A percentile compares a stretch with the other conserved stretches of the same genome.
phyloP scores from a whole-genome alignment of 2,113 vertebrate genomes.

The Pelobates fuscus region DNA sequence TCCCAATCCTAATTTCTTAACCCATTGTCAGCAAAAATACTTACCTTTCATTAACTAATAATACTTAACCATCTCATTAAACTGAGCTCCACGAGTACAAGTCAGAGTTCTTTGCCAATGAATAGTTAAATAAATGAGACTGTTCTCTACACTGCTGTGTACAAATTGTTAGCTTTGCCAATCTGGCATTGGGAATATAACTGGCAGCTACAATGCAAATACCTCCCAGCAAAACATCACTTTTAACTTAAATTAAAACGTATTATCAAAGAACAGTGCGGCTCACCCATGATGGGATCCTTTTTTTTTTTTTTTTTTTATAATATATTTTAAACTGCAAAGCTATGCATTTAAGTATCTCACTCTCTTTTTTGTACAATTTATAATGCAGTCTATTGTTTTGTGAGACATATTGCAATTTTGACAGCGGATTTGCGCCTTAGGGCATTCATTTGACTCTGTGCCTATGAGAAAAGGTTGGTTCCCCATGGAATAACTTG shows the following conservation, averaged over 20 bases:
- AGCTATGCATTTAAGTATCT: conserved; percentile 40
- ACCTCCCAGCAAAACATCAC: not conserved
- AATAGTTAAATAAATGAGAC: conserved; percentile 25
- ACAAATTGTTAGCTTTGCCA: conserved; percentile 21
- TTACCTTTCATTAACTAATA: too few relatives aligned
- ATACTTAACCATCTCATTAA: too few relatives aligned
- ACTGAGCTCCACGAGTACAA: not conserved
- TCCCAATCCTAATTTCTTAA: too few relatives aligned
- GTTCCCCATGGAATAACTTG: conserved; percentile 57
- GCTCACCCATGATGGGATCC: conserved; percentile 25
- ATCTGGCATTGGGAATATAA: conserved; percentile 7
- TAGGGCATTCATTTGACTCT: conserved; percentile 57
- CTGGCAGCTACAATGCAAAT: conserved; percentile 9
- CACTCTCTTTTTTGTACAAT: not conserved
- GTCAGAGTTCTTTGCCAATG: not conserved
- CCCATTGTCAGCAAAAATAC: too few relatives aligned
- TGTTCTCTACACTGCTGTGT: conserved; percentile 7
- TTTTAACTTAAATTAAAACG: conserved; percentile 48
- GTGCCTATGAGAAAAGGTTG: conserved; percentile 59
- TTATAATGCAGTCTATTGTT: conserved; percentile 51
- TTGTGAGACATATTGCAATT: conserved; percentile 53
- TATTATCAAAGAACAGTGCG: conserved; percentile 41
- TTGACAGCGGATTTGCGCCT: conserved; percentile 55
- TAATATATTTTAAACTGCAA: conserved; percentile 1
- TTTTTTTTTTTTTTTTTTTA: conserved; percentile 44